phyloP scores from a whole-genome alignment of 1,140 invertebrate species.

The Hormaphis cornu region DNA sequence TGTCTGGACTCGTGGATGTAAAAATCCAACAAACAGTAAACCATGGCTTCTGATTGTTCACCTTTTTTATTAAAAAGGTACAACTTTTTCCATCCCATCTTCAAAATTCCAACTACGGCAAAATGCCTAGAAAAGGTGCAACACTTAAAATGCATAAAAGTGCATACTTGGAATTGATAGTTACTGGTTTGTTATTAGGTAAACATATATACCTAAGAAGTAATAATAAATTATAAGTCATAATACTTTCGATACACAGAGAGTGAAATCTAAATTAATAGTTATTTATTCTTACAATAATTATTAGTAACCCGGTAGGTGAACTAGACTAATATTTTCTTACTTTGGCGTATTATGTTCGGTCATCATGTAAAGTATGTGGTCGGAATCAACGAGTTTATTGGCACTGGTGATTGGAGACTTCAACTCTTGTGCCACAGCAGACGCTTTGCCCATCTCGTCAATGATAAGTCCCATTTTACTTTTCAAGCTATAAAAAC shows the following conservation, averaged over 20 bases:
- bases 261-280: neutral
- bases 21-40: slow-evolving; percentile 77
- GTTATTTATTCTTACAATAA: neutral
- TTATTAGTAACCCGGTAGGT: neutral
- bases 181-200: no score
- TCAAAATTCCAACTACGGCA: slow-evolving; percentile 60
- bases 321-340: no score
- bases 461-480: slow-evolving; percentile 48
- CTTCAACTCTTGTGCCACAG: slow-evolving; percentile 57
- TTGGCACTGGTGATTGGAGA: slow-evolving; percentile 60
- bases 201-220: neutral
- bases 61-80: slow-evolving; percentile 67
- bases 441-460: slow-evolving; percentile 59
- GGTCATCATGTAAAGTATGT: slow-evolving; percentile 55
- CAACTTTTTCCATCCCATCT: slow-evolving; percentile 73
- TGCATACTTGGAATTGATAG: no score
- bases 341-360: neutral
- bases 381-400: slow-evolving; percentile 56
- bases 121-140: slow-evolving; percentile 46
- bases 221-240: neutral
- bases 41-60: slow-evolving; percentile 58
- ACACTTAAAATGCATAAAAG: no score
- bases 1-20: slow-evolving; percentile 73
- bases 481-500: neutral
- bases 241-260: neutral